Conservation (phyloP, 2,888 invertebrate genomes). For the Entomobrya proxima region DNA sequence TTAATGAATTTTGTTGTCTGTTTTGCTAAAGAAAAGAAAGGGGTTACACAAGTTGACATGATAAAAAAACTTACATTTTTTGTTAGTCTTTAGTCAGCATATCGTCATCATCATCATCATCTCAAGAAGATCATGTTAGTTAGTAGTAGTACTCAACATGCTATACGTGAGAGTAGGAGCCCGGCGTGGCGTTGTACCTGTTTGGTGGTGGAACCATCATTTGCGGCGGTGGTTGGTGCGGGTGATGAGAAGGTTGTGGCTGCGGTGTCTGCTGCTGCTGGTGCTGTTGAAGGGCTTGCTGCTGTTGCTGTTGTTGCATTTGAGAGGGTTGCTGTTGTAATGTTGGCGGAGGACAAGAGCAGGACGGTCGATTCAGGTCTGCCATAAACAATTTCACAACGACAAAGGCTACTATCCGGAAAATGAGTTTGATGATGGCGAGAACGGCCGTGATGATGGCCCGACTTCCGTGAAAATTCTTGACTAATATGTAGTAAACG, state of each 20-base stretch:
- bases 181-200: constrained; percentile 24
- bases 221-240: constrained; percentile 14
- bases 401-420: constrained; percentile 63
- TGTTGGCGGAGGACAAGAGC: constrained; percentile 61
- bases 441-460: constrained; percentile 59
- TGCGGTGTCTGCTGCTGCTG: constrained; percentile 38
- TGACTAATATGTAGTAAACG: constrained; percentile 48
- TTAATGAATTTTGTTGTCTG: background rate
- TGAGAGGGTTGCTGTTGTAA: constrained; percentile 11
- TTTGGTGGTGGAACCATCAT: constrained; percentile 55
- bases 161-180: constrained; percentile 33
- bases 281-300: constrained; percentile 19
- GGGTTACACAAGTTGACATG: too few species aligned
- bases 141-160: background rate
- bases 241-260: constrained; percentile 28
- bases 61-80: too few species aligned
- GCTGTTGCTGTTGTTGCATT: constrained; percentile 19
- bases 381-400: constrained; percentile 69
- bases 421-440: constrained; percentile 66
- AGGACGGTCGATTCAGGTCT: constrained; percentile 70
- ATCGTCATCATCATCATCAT: too few species aligned
- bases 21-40: background rate
- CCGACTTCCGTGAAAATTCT: constrained; percentile 54
- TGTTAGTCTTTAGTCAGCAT: too few species aligned
- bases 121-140: too few species aligned